These are phyloP conservation scores for Liopterus haemorrhoidalis DNA, from an alignment of 2,888 invertebrate species.

Conservation along the genomic window DNA sequence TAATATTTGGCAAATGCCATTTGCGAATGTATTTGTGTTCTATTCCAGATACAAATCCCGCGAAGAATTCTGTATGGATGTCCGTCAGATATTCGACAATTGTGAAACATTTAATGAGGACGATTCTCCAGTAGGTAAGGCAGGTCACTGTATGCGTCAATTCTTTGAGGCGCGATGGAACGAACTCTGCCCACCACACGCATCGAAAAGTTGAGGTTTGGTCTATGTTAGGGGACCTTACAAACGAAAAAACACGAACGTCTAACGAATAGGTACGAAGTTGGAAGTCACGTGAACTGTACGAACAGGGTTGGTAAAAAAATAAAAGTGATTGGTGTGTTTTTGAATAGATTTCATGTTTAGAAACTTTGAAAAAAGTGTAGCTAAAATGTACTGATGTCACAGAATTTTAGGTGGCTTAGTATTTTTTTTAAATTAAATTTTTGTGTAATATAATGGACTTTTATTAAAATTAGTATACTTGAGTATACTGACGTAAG, in stretches of 20 bases:
- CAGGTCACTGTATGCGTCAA: constrained; percentile 87
- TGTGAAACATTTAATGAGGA: constrained; percentile 98
- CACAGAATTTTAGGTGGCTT: too few species aligned
- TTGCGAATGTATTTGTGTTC: constrained; percentile 23
- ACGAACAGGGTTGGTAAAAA: too few species aligned
- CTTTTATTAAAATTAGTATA: too few species aligned
- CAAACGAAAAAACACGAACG: constrained; percentile 29
- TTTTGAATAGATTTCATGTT: too few species aligned
- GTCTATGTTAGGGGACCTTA: constrained; percentile 36
- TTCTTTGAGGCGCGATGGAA: constrained; percentile 90
- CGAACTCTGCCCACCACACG: constrained; percentile 53
- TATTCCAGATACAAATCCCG: constrained; percentile 78
- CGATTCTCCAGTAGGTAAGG: constrained; percentile 94
- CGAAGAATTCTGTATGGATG: constrained; percentile 89
- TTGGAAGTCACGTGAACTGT: constrained; percentile 5
- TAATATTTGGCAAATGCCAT: too few species aligned
- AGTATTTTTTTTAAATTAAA: too few species aligned
- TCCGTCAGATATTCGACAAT: constrained; percentile 92
- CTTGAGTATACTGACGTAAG: too few species aligned
- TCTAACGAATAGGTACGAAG: constrained; percentile 14
- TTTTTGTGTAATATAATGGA: too few species aligned
- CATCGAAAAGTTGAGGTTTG: constrained; percentile 42
- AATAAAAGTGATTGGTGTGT: too few species aligned
- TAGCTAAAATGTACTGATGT: too few species aligned
- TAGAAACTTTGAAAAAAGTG: too few species aligned